Base-by-base conservation (phyloP, 2,888 invertebrate species). In the Coecobrya sp. region DNA sequence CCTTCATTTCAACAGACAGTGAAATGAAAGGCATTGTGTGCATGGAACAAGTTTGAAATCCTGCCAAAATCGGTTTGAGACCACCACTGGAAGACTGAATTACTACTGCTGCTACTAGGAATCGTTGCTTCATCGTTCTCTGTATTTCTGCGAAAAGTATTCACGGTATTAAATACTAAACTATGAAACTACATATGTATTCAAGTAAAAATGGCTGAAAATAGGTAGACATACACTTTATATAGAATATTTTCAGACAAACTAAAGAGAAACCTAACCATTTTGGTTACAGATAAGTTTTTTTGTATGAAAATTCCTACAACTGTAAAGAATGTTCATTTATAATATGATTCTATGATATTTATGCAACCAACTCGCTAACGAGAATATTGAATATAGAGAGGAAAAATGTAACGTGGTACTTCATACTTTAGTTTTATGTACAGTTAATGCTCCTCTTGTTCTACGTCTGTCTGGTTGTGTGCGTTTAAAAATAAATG, bases 31-130 rank as follows among this genome's bases (percentile, higher is more conserved):
- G 27, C 11, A 68, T 68, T 59, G 11, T 22, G 42, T 76, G 49
- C 76, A 25, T 76, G 76, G 76, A 19, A 55, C 82, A 84, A 73
- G 45, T 84, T 89, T 89, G 89, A 89, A 89, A 55, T 59, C 19
- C 42, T 89, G 89, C 89, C 89, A 89, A 89, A 84, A 84, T 84
- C 70, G 36, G n/a, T 76, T 25, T 76, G 73, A 76, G 76, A 49
- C 19, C 82, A 45, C 89, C 42, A 73, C 42, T 25, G 70, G 36
- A 76, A 76, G 49, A 49, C 76, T 76, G 76, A 76, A 76, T 76
- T 76, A 76, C 76, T 73, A 73, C 42, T 70, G 49, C 49, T 76
- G 49, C 76, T 73, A 73, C 42, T 70, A 30, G 16, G 22, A 70
- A 13, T 36, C 70, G 36, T n/a, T 13, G n/a, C 8, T 45, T 45